A percentile compares a stretch with the other conserved stretches of the same genome.
Evolutionary conservation across 2,797 vertebrate genomes (phyloP).

Genomic region (Dendrocincla fuliginosa): DNA sequence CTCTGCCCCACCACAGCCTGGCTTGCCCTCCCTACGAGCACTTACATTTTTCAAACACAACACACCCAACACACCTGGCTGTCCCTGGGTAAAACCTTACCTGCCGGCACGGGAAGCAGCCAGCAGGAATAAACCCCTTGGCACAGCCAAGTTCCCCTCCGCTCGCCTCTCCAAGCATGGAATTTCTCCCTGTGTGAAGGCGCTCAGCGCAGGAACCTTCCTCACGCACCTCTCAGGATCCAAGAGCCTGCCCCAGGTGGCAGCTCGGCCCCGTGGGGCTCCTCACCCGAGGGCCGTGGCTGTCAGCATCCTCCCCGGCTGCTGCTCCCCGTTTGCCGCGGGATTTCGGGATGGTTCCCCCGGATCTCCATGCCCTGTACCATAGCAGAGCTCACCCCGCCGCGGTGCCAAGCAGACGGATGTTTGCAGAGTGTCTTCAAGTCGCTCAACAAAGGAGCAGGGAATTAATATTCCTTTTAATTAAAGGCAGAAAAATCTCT

Average conservation of each 20-base stretch:
- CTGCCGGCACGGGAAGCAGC: not conserved
- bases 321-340: not conserved
- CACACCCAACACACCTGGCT: not conserved
- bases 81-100: not conserved
- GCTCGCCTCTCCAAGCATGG: not conserved
- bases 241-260: not conserved
- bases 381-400: not conserved
- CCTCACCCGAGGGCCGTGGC: not conserved
- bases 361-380: not conserved
- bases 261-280: not conserved
- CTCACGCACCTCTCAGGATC: not conserved
- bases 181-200: conserved; percentile 7
- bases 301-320: not conserved
- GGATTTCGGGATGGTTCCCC: not conserved
- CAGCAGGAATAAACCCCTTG: not conserved
- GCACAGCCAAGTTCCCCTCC: not conserved
- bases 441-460: not conserved
- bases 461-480: conserved; percentile 57
- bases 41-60: not conserved
- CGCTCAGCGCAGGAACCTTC: not conserved
- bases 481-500: conserved; percentile 57
- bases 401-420: not conserved
- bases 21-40: not conserved
- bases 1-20: rapidly evolving
- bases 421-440: not conserved